Evolutionary conservation across 2,888 invertebrate genomes (phyloP), one percentile per base, ranked within the genome.

Genomic region (Lordiphosa andalusiaca): DNA sequence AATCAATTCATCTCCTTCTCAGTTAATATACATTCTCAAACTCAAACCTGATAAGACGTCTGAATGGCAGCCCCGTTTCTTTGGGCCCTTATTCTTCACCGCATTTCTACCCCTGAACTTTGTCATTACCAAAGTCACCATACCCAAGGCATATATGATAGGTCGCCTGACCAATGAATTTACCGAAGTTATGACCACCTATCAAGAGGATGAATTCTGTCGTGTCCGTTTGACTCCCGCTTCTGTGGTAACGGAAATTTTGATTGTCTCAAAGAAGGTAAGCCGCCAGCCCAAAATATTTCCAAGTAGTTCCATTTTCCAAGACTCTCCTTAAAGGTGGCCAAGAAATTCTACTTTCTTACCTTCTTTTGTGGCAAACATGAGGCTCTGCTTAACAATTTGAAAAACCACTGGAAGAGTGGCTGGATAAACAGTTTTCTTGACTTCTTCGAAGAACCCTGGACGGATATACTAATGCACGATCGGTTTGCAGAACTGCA

Each of bases 401-500:
- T 89, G 0, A 42, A 47, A 1, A n/a, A 12, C 0, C 76, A 78
- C 4, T 86, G 63, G 58, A 69, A 69, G 13, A 1, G 58, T 2
- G 72, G 73, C 4, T 60, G 76, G 9, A 84, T 88, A 2, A n/a
- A 35, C 0, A 76, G 56, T 38, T 85, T 88, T 2, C 4, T 86
- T 2, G 62, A 60, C 1, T 88, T 69, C 48, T 87, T 88, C 4
- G 57, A 82, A 47, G 63, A 78, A 1, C 70, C 81, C 0, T 82
- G 81, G 80, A 84, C 85, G 0, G 83, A 86, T 35, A 68, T 83
- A 0, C 19, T 88, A 3, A 71, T 86, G 75, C 88, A 89, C 38
- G 84, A 85, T 12, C 52, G 80, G 0, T 88, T 87, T 33, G 48
- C 66, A 0, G 75, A 76, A 1, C 30, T 77, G 38, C 77, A 82